Conservation (phyloP, 2,797 vertebrate species). For the Enteromius mattozi region DNA sequence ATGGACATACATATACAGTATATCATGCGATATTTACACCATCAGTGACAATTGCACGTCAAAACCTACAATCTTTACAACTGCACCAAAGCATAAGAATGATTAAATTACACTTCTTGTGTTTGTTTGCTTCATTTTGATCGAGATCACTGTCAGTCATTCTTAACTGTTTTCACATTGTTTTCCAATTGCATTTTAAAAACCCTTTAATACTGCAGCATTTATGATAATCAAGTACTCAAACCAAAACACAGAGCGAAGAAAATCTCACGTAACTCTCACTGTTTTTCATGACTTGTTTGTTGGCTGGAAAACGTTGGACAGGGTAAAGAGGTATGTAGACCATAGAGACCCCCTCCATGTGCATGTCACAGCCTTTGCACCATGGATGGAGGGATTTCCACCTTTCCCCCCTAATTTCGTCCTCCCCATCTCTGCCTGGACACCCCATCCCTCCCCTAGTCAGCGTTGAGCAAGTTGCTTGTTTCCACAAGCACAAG, state of each 20-base stretch:
- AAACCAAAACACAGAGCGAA: conserved; percentile 59
- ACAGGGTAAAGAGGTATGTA: conserved; percentile 99
- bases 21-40: background rate
- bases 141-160: conserved; percentile 26
- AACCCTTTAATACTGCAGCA: background rate
- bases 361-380: conserved; percentile 79
- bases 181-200: conserved; percentile 19
- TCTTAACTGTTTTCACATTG: conserved; percentile 2
- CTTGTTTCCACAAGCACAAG: conserved; percentile 71
- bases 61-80: background rate
- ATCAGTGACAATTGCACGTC: background rate
- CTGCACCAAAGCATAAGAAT: background rate
- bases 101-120: conserved; percentile 21
- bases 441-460: conserved; percentile 74
- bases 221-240: conserved; percentile 11
- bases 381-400: conserved; percentile 62
- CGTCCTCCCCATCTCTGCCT: conserved; percentile 65
- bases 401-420: conserved; percentile 30
- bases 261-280: conserved; percentile 84
- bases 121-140: conserved; percentile 27
- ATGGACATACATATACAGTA: background rate
- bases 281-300: conserved; percentile 91
- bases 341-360: conserved; percentile 62
- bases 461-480: conserved; percentile 76
- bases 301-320: conserved; percentile 88